Evolutionary conservation across 2,888 invertebrate species (phyloP).

Genomic region (Xylocampa areola): DNA sequence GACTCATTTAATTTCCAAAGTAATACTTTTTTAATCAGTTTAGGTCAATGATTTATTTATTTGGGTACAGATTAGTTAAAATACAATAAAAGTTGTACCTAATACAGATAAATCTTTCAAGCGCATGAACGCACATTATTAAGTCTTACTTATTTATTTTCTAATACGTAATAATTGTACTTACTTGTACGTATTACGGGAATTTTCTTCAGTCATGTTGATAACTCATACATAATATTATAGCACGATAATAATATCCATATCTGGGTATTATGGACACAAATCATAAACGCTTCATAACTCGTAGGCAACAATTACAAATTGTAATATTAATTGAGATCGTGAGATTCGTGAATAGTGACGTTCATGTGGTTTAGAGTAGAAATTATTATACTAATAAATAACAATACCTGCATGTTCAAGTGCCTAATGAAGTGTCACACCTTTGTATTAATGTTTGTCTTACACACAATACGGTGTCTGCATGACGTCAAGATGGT

Average conservation of each 20-base stretch:
- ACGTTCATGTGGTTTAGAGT: slow-evolving; percentile 1
- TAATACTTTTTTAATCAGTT: too few relatives aligned
- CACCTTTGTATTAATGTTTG: slow-evolving; percentile 9
- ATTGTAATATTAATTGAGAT: slow-evolving; percentile 18
- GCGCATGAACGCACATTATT: too few relatives aligned
- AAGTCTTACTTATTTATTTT: too few relatives aligned
- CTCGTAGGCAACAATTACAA: slow-evolving; percentile 4
- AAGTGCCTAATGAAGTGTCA: background rate
- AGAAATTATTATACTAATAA: slow-evolving; percentile 4
- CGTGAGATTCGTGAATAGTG: slow-evolving; percentile 44
- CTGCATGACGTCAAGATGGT: slow-evolving; percentile 29
- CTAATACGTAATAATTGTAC: too few relatives aligned
- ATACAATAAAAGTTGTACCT: too few relatives aligned
- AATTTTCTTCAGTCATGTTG: slow-evolving; percentile 23
- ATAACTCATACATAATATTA: slow-evolving; percentile 34
- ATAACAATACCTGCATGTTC: background rate
- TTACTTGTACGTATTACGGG: slow-evolving; percentile 14
- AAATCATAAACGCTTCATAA: slow-evolving; percentile 10
- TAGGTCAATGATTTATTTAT: too few relatives aligned
- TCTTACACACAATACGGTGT: slow-evolving; percentile 5
- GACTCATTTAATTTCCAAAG: too few relatives aligned
- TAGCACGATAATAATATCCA: slow-evolving; percentile 10
- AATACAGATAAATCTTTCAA: too few relatives aligned
- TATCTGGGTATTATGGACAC: slow-evolving; percentile 5
- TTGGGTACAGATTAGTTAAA: too few relatives aligned